Conservation (phyloP, 2,113 vertebrate species). For the Grammomys surdaster region DNA sequence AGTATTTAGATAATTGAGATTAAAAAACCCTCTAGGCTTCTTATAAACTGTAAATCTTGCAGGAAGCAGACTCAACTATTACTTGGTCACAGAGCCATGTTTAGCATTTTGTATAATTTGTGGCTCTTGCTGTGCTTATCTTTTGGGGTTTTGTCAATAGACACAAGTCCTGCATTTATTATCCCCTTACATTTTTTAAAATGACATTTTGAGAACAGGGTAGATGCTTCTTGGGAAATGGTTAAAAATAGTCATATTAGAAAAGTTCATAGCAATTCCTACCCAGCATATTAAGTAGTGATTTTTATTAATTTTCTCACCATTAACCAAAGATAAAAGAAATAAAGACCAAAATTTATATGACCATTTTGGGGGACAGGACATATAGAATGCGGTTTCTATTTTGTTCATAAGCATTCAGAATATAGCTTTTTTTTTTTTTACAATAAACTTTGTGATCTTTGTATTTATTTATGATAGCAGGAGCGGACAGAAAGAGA, state of each 20-base stretch:
- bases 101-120: constrained; percentile 27
- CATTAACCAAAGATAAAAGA: neutral
- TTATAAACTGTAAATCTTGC: constrained; percentile 24
- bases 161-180: neutral
- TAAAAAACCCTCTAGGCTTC: neutral
- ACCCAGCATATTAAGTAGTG: neutral
- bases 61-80: constrained; percentile 15
- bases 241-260: neutral
- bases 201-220: neutral
- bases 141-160: constrained; percentile 8
- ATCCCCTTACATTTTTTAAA: neutral
- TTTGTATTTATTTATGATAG: constrained; percentile 24
- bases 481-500: neutral
- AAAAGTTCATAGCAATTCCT: neutral
- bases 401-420: neutral
- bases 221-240: neutral
- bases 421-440: neutral
- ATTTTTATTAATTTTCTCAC: constrained; percentile 7
- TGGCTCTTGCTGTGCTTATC: neutral
- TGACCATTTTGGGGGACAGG: neutral
- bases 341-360: neutral
- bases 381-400: neutral
- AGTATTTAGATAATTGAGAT: constrained; percentile 23
- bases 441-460: neutral
- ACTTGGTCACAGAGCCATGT: neutral